Percentiles rank a stretch among this genome's conserved stretches.
Conservation (phyloP, 2,113 vertebrate genomes). For the Chascanopsetta lugubris region DNA sequence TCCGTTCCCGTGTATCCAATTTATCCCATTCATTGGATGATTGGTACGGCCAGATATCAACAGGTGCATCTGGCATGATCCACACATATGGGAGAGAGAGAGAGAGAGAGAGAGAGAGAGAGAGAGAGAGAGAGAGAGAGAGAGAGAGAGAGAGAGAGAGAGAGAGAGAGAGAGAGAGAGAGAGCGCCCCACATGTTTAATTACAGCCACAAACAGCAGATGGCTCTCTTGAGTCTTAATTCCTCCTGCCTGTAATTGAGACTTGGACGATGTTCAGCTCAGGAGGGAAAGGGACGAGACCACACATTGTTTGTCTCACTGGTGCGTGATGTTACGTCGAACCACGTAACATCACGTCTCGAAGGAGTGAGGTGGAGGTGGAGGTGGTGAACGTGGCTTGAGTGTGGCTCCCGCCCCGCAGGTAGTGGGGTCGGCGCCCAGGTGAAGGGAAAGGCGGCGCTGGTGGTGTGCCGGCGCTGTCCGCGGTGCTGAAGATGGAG, state of each 20-base stretch:
- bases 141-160: not conserved
- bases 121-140: not conserved
- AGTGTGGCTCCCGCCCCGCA: not conserved
- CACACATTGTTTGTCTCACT: not conserved
- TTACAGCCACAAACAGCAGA: slow-evolving; percentile 93
- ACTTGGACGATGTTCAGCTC: slow-evolving; percentile 16
- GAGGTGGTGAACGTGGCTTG: no score
- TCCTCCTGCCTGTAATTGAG: slow-evolving; percentile 48
- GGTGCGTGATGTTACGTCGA: not conserved
- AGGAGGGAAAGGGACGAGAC: slow-evolving; percentile 5
- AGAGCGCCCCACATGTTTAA: slow-evolving; percentile 71
- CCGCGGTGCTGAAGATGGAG: slow-evolving; percentile 76
- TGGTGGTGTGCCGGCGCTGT: slow-evolving; percentile 49
- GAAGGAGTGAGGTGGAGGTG: not conserved
- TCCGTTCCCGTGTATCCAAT: no score
- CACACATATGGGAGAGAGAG: not conserved
- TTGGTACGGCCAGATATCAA: slow-evolving; percentile 40
- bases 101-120: not conserved
- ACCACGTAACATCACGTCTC: not conserved
- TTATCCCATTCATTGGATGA: not conserved
- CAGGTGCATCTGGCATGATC: slow-evolving; percentile 45
- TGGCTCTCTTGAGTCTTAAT: slow-evolving; percentile 98
- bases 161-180: not conserved
- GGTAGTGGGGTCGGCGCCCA: not conserved
- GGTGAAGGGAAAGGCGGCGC: no score